Evolutionary conservation across 2,888 invertebrate species (phyloP).

Genomic region (Amblyteles armatorius): DNA sequence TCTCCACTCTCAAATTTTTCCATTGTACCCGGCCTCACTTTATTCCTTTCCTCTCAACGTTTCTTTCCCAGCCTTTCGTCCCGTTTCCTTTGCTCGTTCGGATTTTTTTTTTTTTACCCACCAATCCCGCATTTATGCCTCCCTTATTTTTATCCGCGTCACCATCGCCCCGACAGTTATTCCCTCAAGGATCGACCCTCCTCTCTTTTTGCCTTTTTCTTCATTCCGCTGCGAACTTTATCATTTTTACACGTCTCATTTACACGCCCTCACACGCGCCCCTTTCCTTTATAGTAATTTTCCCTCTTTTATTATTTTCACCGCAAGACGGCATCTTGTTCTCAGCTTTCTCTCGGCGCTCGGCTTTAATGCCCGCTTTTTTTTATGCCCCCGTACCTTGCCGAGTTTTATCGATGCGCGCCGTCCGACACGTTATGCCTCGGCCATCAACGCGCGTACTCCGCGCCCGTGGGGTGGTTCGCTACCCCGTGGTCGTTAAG

Average conservation of each 20-base stretch:
- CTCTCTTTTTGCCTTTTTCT: not conserved
- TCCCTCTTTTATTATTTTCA: conserved; percentile 4
- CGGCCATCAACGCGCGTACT: conserved; percentile 46
- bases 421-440: conserved; percentile 50
- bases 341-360: conserved; percentile 4
- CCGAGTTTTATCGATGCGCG: conserved; percentile 56
- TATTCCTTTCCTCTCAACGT: conserved; percentile 2
- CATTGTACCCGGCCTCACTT: conserved; percentile 37
- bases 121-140: conserved; percentile 14
- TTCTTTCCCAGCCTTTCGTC: conserved; percentile 15
- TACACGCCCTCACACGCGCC: conserved; percentile 51
- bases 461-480: conserved; percentile 37
- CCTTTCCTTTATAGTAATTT: not conserved
- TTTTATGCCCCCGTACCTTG: conserved; percentile 42
- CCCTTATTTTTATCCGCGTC: conserved; percentile 5
- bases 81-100: not conserved
- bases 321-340: conserved; percentile 12
- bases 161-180: conserved; percentile 47
- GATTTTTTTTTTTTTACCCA: conserved; percentile 16
- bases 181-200: conserved; percentile 40
- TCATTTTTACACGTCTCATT: conserved; percentile 66
- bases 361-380: conserved; percentile 16
- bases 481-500: conserved; percentile 58
- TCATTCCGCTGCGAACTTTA: conserved; percentile 30
- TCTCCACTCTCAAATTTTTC: conserved; percentile 42